Evolutionary conservation across 2,113 vertebrate species (phyloP).

Genomic region (Noturus placidus): DNA sequence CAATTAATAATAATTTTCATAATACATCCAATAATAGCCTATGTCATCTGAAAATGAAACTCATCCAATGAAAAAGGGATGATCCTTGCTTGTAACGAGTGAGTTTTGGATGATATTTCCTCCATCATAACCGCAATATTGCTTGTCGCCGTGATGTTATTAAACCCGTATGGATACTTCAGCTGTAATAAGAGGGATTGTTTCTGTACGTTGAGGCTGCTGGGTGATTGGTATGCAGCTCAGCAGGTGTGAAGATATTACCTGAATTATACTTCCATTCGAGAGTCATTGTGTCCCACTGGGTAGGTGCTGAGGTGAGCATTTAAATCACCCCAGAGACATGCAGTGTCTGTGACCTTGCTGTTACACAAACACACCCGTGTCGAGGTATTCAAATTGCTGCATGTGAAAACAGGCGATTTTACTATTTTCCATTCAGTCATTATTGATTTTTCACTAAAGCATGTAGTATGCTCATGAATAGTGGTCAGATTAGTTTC

Average conservation of each 20-base stretch:
- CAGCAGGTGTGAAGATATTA: conserved; percentile 52
- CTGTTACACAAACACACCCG: conserved; percentile 19
- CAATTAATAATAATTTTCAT: neutral
- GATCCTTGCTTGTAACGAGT: neutral
- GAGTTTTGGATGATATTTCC: conserved; percentile 10
- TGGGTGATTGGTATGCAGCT: conserved; percentile 53
- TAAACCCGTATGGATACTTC: conserved; percentile 28
- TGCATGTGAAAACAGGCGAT: neutral
- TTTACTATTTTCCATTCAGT: neutral
- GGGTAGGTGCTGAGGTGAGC: conserved; percentile 54
- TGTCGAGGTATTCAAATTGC: neutral
- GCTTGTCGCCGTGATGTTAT: conserved; percentile 24
- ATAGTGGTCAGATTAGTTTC: conserved; percentile 6
- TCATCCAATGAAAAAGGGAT: neutral
- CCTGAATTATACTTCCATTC: conserved; percentile 54
- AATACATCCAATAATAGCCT: too few relatives aligned
- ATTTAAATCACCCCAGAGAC: conserved; percentile 64
- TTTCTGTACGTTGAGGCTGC: conserved; percentile 16
- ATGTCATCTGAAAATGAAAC: neutral
- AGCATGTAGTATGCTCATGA: neutral
- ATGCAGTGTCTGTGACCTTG: conserved; percentile 66
- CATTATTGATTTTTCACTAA: conserved; percentile 14
- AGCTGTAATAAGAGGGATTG: conserved; percentile 35
- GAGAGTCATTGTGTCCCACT: conserved; percentile 61
- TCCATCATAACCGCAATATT: conserved; percentile 28